These are phyloP conservation scores for Criorhina ranunculi DNA, from an alignment of 2,888 invertebrate genomes.

Conservation along the genomic window DNA sequence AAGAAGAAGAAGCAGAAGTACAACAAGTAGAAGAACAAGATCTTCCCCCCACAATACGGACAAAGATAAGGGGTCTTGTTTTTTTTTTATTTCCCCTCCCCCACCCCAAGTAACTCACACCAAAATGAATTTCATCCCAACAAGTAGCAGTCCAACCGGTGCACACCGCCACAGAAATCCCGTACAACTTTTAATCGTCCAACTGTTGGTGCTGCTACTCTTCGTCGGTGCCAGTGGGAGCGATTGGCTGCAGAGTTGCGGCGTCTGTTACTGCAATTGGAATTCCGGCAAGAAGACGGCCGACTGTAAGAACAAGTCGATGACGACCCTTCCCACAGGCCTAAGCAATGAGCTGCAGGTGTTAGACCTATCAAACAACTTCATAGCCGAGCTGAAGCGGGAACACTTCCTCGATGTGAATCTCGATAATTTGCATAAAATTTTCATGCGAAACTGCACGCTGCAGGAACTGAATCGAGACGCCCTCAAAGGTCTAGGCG, in stretches of 20 bases:
- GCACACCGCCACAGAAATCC: constrained; percentile 24
- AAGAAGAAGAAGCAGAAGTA: constrained; percentile 25
- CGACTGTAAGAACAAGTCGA: constrained; percentile 89
- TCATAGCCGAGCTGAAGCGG: constrained; percentile 87
- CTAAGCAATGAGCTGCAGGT: constrained; percentile 90
- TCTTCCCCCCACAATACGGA: constrained; percentile 26
- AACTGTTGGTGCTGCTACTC: constrained; percentile 72
- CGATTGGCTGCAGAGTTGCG: constrained; percentile 83
- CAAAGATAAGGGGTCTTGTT: neutral
- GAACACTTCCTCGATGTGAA: constrained; percentile 89
- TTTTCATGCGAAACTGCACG: constrained; percentile 90
- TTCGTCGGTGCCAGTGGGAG: constrained; percentile 76
- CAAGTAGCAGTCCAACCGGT: neutral
- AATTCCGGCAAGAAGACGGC: constrained; percentile 93
- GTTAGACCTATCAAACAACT: constrained; percentile 90
- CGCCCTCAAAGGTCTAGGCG: constrained; percentile 90
- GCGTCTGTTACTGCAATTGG: constrained; percentile 92
- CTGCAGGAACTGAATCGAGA: constrained; percentile 89
- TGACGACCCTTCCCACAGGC: constrained; percentile 89
- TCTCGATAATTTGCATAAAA: constrained; percentile 92
- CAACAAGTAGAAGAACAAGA: constrained; percentile 31
- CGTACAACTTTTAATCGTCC: constrained; percentile 64
- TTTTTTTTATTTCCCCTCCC: neutral
- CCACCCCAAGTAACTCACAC: neutral
- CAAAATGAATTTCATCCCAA: constrained; percentile 53